These are phyloP conservation scores for Drosophila meridiana DNA, from an alignment of 2,888 invertebrate genomes.

Conservation along the genomic window DNA sequence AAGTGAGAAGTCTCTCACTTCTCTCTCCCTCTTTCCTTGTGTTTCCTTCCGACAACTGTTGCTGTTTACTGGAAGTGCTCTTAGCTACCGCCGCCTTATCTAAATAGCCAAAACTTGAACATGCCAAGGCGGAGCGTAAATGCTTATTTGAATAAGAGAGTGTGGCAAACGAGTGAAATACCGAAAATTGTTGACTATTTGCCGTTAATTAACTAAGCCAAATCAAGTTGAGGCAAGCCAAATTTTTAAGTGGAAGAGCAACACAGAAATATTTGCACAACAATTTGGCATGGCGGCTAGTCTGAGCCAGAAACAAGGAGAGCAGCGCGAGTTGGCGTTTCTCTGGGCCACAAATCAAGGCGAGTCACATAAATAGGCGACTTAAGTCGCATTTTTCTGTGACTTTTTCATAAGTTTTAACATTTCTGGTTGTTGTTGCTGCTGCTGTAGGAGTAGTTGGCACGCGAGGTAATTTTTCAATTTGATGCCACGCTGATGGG, in stretches of 20 bases:
- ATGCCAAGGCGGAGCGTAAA: constrained; percentile 31
- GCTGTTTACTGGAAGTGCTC: constrained; percentile 7
- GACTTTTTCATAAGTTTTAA: constrained; percentile 69
- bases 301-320: constrained; percentile 30
- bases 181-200: constrained; percentile 58
- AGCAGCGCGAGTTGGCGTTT: constrained; percentile 67
- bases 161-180: constrained; percentile 18
- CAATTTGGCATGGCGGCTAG: constrained; percentile 57
- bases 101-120: constrained; percentile 49
- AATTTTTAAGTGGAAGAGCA: constrained; percentile 59
- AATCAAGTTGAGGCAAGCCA: constrained; percentile 7
- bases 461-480: constrained; percentile 83
- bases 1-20: not conserved
- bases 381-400: constrained; percentile 54
- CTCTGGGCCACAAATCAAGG: constrained; percentile 67
- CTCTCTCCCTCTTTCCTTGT: not conserved
- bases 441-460: constrained; percentile 21
- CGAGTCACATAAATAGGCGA: constrained; percentile 41
- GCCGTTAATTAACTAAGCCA: constrained; percentile 67
- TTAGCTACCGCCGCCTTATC: constrained; percentile 33
- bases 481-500: constrained; percentile 74
- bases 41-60: not conserved
- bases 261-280: constrained; percentile 72
- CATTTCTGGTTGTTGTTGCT: not conserved
- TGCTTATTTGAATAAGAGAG: constrained; percentile 51